These are phyloP conservation scores for Chiroxiphia lanceolata DNA, from an alignment of 2,797 vertebrate genomes.

Conservation along the genomic window DNA sequence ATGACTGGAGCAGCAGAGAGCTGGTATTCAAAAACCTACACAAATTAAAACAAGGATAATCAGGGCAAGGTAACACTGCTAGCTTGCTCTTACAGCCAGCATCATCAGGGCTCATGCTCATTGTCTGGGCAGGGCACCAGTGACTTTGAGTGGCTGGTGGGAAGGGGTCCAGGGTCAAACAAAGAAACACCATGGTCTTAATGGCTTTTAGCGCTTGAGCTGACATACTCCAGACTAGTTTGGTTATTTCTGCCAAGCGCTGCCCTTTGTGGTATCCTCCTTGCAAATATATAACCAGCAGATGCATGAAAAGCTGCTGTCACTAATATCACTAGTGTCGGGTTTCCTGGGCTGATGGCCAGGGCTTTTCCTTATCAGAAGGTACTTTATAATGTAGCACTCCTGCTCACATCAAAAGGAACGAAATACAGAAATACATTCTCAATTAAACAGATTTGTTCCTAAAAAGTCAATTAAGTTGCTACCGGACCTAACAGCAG, in stretches of 20 bases:
- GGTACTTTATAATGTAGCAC: background rate
- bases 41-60: background rate
- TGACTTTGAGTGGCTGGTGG: background rate
- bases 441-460: background rate
- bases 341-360: background rate
- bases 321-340: background rate
- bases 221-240: background rate
- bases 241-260: background rate
- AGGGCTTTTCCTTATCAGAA: background rate
- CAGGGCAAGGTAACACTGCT: background rate
- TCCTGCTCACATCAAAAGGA: background rate
- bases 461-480: background rate
- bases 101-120: accelerated
- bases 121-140: background rate
- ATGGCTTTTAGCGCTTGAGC: background rate
- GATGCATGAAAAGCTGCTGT: background rate
- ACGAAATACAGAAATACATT: background rate
- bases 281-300: background rate
- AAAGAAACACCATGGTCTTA: background rate
- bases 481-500: background rate
- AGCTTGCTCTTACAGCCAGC: background rate
- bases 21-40: background rate
- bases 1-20: background rate
- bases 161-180: background rate
- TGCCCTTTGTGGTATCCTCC: background rate